Percentiles rank a stretch among this genome's conserved stretches.
Evolutionary conservation across 2,888 invertebrate species (phyloP).

Genomic region (Petrolisthes manimaculis): DNA sequence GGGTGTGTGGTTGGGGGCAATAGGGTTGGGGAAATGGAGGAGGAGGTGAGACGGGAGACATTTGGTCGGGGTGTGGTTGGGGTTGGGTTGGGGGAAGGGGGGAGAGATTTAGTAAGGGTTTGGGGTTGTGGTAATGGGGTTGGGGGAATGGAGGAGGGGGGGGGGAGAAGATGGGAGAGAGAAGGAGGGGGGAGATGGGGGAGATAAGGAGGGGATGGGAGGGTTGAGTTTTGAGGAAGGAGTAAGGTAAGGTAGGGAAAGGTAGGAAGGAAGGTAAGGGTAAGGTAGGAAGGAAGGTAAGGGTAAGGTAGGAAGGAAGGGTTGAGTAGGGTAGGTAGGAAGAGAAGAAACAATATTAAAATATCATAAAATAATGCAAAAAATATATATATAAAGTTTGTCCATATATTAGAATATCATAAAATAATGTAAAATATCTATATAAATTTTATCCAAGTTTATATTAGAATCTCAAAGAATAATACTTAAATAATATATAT

Average conservation of each 20-base stretch:
- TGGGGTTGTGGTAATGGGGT: background rate
- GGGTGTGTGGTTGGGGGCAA: too few relatives aligned
- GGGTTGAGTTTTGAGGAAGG: too few relatives aligned
- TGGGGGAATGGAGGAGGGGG: slow-evolving; percentile 25
- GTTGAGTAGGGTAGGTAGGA: background rate
- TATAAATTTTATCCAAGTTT: too few relatives aligned
- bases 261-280: background rate
- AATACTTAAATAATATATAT: too few relatives aligned
- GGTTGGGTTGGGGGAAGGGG: background rate
- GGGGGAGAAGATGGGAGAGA: slow-evolving; percentile 34
- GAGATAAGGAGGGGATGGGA: background rate
- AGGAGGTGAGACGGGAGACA: background rate
- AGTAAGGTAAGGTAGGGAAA: too few relatives aligned
- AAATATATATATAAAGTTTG: background rate
- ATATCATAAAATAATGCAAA: too few relatives aligned
- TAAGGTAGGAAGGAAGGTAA: background rate
- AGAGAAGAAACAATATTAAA: slow-evolving; percentile 5
- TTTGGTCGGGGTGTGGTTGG: too few relatives aligned
- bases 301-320: background rate
- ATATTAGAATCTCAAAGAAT: too few relatives aligned
- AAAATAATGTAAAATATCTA: too few relatives aligned
- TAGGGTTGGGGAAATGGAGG: background rate
- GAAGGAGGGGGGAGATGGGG: background rate
- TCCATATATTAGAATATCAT: background rate
- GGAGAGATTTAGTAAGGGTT: background rate